A percentile compares a stretch with the other conserved stretches of the same genome.
These are phyloP conservation scores for Cladopsammia gracilis DNA, from an alignment of 64 coral and sea anemone species.

Conservation along the genomic window DNA sequence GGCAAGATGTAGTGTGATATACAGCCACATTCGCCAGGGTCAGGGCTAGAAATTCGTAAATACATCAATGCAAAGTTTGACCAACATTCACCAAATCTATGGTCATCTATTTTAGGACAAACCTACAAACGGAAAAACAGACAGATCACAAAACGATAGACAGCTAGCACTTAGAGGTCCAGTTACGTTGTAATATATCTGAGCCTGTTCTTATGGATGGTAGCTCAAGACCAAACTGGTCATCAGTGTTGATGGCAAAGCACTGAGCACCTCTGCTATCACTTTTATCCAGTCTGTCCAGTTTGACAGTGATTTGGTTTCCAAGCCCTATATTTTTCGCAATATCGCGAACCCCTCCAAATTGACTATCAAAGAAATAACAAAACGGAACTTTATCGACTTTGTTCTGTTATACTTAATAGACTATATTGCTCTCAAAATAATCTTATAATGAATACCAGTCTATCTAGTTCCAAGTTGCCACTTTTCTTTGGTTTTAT, in stretches of 20 bases:
- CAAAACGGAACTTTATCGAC: slow-evolving; percentile 35
- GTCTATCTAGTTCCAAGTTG: slow-evolving; percentile 43
- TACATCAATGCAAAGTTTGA: slow-evolving; percentile 59
- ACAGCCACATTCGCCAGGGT: too few relatives aligned
- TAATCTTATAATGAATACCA: too few relatives aligned
- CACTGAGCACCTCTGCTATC: slow-evolving; percentile 62
- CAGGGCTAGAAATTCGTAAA: too few relatives aligned
- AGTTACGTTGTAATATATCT: slow-evolving; percentile 51
- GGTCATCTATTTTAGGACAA: slow-evolving; percentile 46
- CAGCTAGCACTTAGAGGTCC: not conserved
- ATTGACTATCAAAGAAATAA: slow-evolving; percentile 55
- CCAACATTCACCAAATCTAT: slow-evolving; percentile 58
- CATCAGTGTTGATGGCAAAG: slow-evolving; percentile 7
- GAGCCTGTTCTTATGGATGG: slow-evolving; percentile 48
- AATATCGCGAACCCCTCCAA: slow-evolving; percentile 74
- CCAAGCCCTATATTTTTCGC: slow-evolving; percentile 72
- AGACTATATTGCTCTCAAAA: too few relatives aligned
- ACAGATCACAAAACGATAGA: slow-evolving; percentile 36
- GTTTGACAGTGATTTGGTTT: slow-evolving; percentile 56
- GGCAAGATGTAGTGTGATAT: too few relatives aligned
- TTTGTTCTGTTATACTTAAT: slow-evolving; percentile 26
- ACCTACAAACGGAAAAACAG: slow-evolving; percentile 34
- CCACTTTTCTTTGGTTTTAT: slow-evolving; percentile 55
- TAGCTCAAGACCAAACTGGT: not conserved
- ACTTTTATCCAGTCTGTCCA: slow-evolving; percentile 46